Evolutionary conservation across 2,888 invertebrate genomes (phyloP).

Genomic region (Monochamus alternatus): DNA sequence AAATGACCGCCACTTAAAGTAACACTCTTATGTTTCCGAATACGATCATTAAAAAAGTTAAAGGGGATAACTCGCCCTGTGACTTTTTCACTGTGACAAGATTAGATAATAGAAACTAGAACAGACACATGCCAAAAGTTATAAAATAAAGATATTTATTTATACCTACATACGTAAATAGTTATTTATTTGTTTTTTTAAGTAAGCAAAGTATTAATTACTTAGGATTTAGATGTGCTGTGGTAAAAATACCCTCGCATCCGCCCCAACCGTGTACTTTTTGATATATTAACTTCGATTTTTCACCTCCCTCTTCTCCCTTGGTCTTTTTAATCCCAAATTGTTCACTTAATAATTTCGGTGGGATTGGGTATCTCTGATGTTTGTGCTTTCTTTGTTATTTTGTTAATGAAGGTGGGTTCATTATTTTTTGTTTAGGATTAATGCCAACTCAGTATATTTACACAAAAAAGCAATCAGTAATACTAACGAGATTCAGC

Average conservation of each 20-base stretch:
- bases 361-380: conserved; percentile 26
- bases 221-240: background rate
- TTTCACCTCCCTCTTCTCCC: conserved; percentile 24
- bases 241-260: conserved; percentile 4
- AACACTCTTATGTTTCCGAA: too few species aligned
- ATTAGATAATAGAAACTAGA: too few species aligned
- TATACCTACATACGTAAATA: too few species aligned
- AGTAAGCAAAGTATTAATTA: too few species aligned
- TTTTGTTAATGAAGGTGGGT: conserved; percentile 35
- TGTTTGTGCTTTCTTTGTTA: conserved; percentile 38
- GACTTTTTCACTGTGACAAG: too few species aligned
- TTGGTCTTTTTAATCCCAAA: conserved; percentile 39
- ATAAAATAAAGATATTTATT: too few species aligned
- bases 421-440: conserved; percentile 38
- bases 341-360: conserved; percentile 41
- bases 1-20: too few species aligned
- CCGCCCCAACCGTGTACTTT: background rate
- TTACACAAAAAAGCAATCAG: conserved; percentile 39
- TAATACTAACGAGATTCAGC: conserved; percentile 23
- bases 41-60: too few species aligned
- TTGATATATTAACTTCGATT: conserved; percentile 37
- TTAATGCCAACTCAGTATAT: conserved; percentile 36
- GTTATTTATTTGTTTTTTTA: too few species aligned
- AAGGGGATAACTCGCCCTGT: too few species aligned
- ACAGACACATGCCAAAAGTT: too few species aligned